A percentile compares a stretch with the other conserved stretches of the same genome.
Conservation (phyloP, 2,113 vertebrate genomes). For the Mobula hypostoma region DNA sequence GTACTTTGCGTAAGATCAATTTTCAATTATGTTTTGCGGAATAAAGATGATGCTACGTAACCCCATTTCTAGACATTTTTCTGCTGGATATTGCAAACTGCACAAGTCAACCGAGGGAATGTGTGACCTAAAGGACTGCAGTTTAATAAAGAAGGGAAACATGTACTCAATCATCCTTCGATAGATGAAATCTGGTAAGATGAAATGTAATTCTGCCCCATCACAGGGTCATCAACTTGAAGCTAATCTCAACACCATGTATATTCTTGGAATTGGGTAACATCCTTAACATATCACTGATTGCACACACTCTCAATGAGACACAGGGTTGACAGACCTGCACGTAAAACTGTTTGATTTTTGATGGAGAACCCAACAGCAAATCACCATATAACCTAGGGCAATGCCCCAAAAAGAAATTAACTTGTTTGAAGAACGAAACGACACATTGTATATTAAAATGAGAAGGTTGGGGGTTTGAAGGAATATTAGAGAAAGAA, state of each 20-base stretch:
- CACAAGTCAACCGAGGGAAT: not conserved
- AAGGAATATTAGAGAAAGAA: not conserved
- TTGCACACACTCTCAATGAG: not conserved
- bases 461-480: not conserved
- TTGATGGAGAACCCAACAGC: not conserved
- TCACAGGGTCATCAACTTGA: not conserved
- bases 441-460: not conserved
- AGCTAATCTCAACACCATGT: not conserved
- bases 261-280: not conserved
- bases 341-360: not conserved
- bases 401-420: not conserved
- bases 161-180: not conserved
- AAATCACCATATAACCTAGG: not conserved
- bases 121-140: not conserved
- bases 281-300: not conserved
- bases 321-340: not conserved
- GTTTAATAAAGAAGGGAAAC: not conserved
- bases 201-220: not conserved
- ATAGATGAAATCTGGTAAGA: not conserved
- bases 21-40: no score
- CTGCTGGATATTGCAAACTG: not conserved
- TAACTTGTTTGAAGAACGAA: not conserved
- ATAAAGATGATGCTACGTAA: no score
- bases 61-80: not conserved
- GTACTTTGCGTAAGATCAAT: no score